phyloP scores from a whole-genome alignment of 1,140 invertebrate genomes.

The Ctenoplectra terminalis region DNA sequence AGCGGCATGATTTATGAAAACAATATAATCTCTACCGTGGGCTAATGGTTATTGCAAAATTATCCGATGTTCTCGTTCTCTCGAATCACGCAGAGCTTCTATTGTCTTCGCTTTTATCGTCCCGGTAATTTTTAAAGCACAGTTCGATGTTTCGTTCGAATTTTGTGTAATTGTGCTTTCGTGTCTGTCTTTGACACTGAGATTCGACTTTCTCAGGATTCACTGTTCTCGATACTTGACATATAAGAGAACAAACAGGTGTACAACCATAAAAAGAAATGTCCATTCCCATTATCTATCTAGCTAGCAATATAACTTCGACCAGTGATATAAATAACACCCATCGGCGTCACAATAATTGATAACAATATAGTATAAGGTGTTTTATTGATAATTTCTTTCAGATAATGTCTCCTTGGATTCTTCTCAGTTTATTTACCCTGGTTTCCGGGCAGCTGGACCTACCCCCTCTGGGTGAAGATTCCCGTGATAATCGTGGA shows the following conservation, averaged over 20 bases:
- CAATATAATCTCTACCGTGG: constrained; percentile 21
- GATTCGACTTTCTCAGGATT: neutral
- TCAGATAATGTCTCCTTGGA: constrained; percentile 62
- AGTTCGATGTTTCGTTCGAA: too few relatives aligned
- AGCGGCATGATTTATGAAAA: constrained; percentile 52
- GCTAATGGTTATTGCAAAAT: neutral
- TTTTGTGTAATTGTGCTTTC: too few relatives aligned
- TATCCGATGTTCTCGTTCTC: neutral
- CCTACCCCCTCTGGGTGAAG: constrained; percentile 72
- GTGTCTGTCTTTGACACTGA: too few relatives aligned
- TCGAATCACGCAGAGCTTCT: neutral
- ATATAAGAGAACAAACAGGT: too few relatives aligned
- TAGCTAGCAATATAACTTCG: neutral
- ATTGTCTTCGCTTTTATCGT: too few relatives aligned
- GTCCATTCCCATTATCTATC: neutral
- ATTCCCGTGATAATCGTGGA: constrained; percentile 31
- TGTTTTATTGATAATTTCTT: neutral
- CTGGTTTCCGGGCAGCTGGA: constrained; percentile 75
- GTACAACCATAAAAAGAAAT: neutral
- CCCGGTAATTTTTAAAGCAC: neutral
- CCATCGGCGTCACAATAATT: neutral
- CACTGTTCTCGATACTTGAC: neutral
- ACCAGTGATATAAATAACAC: neutral
- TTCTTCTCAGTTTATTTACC: constrained; percentile 60
- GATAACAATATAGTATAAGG: neutral